Conservation (phyloP, 2,113 vertebrate genomes). For the Cheilinus undulatus region DNA sequence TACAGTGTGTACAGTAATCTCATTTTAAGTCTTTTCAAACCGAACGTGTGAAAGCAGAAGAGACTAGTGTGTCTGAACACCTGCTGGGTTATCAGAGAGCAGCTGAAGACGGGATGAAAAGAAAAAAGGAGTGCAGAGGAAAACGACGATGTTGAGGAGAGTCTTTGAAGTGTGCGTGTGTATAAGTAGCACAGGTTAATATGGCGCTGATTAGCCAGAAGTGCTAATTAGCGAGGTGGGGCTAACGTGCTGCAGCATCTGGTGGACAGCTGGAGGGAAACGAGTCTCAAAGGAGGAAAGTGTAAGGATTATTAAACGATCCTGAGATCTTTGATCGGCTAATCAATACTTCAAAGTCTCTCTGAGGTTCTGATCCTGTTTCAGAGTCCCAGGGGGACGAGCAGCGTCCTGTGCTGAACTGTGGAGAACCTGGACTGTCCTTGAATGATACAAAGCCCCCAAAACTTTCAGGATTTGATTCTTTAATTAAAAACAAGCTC, state of each 20-base stretch:
- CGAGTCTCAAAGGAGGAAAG: not conserved
- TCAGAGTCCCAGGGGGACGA: not conserved
- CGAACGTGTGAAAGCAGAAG: not conserved
- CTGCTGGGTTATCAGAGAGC: not conserved
- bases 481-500: not conserved
- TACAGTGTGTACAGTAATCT: slow-evolving; percentile 27
- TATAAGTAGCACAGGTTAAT: not conserved
- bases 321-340: not conserved
- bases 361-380: not conserved
- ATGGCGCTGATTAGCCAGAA: slow-evolving; percentile 41
- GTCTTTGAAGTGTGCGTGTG: slow-evolving; percentile 19
- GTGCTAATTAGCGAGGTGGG: slow-evolving; percentile 37
- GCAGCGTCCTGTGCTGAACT: not conserved
- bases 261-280: slow-evolving; percentile 13
- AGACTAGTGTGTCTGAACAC: not conserved
- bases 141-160: not conserved
- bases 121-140: slow-evolving; percentile 12
- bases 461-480: not conserved
- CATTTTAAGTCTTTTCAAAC: slow-evolving; percentile 19
- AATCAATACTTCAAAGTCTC: not conserved
- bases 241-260: slow-evolving; percentile 15
- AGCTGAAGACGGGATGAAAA: slow-evolving; percentile 17
- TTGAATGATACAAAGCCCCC: not conserved
- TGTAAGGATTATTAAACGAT: not conserved
- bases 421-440: not conserved